These are phyloP conservation scores for Adrianichthys oophorus DNA, from an alignment of 2,797 vertebrate genomes.

Conservation along the genomic window DNA sequence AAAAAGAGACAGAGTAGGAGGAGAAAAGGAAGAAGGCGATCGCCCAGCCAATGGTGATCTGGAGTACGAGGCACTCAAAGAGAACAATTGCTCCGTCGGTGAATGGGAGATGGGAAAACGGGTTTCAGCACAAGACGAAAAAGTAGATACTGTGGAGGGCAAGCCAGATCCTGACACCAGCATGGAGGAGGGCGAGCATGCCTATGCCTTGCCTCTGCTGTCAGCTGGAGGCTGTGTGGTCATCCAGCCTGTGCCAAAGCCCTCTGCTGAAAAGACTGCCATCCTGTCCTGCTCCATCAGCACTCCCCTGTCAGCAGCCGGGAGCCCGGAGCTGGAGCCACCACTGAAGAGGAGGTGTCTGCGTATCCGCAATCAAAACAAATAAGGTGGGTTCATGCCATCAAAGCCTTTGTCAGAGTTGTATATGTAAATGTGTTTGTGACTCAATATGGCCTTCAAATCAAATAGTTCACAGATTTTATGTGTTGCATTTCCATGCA, in stretches of 20 bases:
- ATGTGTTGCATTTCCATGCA: too few species aligned
- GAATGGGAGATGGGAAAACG: conserved; percentile 88
- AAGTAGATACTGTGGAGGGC: conserved; percentile 82
- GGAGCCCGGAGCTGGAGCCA: conserved; percentile 93
- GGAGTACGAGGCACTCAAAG: conserved; percentile 94
- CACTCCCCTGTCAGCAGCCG: conserved; percentile 86
- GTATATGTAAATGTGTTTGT: not conserved
- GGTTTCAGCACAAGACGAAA: conserved; percentile 80
- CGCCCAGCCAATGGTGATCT: conserved; percentile 84
- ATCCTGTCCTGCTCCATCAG: conserved; percentile 92
- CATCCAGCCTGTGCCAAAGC: conserved; percentile 99
- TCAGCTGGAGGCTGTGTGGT: conserved; percentile 90
- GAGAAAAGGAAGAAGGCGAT: conserved; percentile 58
- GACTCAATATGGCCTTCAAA: not conserved
- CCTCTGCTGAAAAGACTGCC: conserved; percentile 88
- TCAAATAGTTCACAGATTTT: not conserved
- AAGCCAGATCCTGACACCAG: conserved; percentile 87
- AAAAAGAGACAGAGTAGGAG: conserved; percentile 55
- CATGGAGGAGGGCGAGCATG: conserved; percentile 89
- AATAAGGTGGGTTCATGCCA: conserved; percentile 76
- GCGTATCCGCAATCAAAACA: conserved; percentile 99
- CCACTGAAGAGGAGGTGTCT: conserved; percentile 98
- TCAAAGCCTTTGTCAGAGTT: not conserved
- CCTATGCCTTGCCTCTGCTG: conserved; percentile 92
- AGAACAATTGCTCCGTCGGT: conserved; percentile 89